A percentile compares a stretch with the other conserved stretches of the same genome.
These are phyloP conservation scores for Tinamus major DNA, from an alignment of 2,797 vertebrate species.

Conservation along the genomic window DNA sequence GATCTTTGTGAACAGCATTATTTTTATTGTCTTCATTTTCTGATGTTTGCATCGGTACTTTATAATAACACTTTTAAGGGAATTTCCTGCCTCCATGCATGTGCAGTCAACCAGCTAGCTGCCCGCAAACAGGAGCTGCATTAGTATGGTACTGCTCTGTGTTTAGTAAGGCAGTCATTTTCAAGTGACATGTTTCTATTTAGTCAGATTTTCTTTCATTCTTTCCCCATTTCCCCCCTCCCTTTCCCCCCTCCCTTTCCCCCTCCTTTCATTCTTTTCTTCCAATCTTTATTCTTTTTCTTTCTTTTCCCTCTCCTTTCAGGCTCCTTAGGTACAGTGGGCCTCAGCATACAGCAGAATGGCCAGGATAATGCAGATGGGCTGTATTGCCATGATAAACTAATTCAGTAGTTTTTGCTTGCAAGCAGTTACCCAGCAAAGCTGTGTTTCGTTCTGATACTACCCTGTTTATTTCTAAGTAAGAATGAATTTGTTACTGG, in stretches of 20 bases:
- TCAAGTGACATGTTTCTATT: not conserved
- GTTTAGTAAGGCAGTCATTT: not conserved
- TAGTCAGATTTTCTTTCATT: not conserved
- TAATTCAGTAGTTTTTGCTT: slow-evolving; percentile 10
- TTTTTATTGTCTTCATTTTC: slow-evolving; percentile 21
- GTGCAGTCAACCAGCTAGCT: not conserved
- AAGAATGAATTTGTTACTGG: slow-evolving; percentile 23
- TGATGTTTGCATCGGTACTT: slow-evolving; percentile 3
- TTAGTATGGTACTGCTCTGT: not conserved
- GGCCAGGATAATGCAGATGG: not conserved
- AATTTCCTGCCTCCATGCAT: slow-evolving; percentile 17
- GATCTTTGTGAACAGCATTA: not conserved
- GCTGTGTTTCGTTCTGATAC: slow-evolving; percentile 26
- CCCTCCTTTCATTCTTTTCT: not conserved
- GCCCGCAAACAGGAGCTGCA: not conserved
- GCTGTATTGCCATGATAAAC: not conserved
- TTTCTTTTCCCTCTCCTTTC: not conserved
- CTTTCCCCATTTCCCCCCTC: not conserved
- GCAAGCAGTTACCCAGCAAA: not conserved
- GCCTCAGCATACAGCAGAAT: not conserved
- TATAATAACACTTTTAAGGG: not conserved
- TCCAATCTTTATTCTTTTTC: not conserved
- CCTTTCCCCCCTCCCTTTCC: too few relatives aligned
- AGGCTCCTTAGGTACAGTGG: not conserved
- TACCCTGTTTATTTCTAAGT: slow-evolving; percentile 31